Evolutionary conservation across 1,140 invertebrate species (phyloP), one percentile per base, ranked within the genome.

Genomic region (Drosophila subobscura): DNA sequence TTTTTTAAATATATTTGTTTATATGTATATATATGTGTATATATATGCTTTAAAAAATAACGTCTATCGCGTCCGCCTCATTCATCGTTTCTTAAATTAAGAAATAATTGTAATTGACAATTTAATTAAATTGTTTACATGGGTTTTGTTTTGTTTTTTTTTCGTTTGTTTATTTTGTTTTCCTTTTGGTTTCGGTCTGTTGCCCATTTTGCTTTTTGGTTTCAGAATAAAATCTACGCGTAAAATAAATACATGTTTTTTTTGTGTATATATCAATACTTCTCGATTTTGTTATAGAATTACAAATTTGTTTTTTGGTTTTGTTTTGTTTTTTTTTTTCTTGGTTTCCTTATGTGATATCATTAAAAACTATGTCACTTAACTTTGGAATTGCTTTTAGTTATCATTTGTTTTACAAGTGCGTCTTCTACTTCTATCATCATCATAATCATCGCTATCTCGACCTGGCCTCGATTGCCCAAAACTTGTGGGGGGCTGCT

Each of bases 391-490:
- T 86, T 86, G 81, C 81, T 86, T 86, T 86, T 86, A 86, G 81
- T 86, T 86, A 63, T 86, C 81, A 86, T 86, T 86, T 86, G 77
- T 86, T 86, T 86, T 86, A 86, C 81, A 86, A 86, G 81, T 88
- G 81, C 81, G 76, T 83, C 77, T 65, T 77, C 64, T 79, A 65
- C 72, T 37, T 66, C 58, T 63, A 63, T 14, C 52, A 47, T 52
- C 46, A 29, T 7, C 45, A 22, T 27, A 33, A 16, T 37, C 29
- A 14, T 46, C 22, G 7, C 7, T 12, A 42, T 10, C 10, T 42
- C 58, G 3, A 52, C 67, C 46, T 50, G 49, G 14, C 56, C 37
- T 46, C 40, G 25, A 46, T 23, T 27, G 55, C 20, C 14, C 16
- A 29, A 63, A 61, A 55, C 20, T 49, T 40, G 6, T 10, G 16